Base-by-base conservation (phyloP, 2,113 vertebrate genomes). In the Leptocoma aspasia region DNA sequence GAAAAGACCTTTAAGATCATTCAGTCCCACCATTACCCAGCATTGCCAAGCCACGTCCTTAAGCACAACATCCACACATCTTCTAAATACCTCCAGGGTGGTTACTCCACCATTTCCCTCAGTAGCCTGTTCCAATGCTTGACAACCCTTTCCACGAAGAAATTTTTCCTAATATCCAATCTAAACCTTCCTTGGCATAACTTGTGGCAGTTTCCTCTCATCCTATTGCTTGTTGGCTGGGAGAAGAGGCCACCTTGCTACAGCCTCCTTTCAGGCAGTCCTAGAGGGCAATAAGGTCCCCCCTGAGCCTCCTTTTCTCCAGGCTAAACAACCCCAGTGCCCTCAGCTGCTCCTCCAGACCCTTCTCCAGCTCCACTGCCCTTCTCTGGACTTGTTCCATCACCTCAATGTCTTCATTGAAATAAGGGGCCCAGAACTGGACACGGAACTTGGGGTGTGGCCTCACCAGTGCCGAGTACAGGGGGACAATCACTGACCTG, bases 251-350 rank as follows among this genome's bases (percentile, higher is more conserved):
- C 15, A 17, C 15, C 47, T 41, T 28, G 2, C 8, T 22, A 21
- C 33, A 68, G 3, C 7, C 12, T 73, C 53, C 21, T 44, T 61
- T 66, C 26, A 26, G 42, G 35, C 7, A 75, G 31, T 2, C 50
- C 7, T 31, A 11, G 17, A 54, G 10, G 23, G 23, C 1, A 0
- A 20, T 23, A 33, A 49, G 31, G 6, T n/a, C 6, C 7, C 11
- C 11, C 4, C 3, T 7, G 1, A 27, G 20, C 14, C 35, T 68
- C 53, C 15, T 61, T 52, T 44, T 24, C 18, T 63, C 37, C 72
- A 76, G 44, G 3, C 18, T 49, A 6, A 49, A 44, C 39, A 59
- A 2, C 5, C 15, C 8, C 30, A 47, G n/a, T 12, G 5, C 8
- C 22, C 23, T 23, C 19, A 73, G 24, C 24, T 7, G 1, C 15